A percentile compares a stretch with the other conserved stretches of the same genome.
These are phyloP conservation scores for Antennarius striatus DNA, from an alignment of 2,113 vertebrate species.

Conservation along the genomic window DNA sequence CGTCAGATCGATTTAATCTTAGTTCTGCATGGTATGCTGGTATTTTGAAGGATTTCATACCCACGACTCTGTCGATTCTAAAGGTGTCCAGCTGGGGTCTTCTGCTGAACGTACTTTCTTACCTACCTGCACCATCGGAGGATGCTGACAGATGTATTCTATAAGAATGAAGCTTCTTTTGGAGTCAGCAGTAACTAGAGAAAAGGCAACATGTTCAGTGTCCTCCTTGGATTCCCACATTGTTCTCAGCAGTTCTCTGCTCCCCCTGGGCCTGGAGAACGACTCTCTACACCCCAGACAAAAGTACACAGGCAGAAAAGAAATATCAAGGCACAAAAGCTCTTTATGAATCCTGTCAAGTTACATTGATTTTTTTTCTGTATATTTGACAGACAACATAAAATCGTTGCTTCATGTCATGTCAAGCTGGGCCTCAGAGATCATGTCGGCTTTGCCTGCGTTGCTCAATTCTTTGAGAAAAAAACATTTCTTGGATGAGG, in stretches of 20 bases:
- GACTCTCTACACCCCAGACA: slow-evolving; percentile 64
- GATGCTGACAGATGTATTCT: slow-evolving; percentile 81
- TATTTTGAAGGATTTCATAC: slow-evolving; percentile 23
- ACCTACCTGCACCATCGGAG: slow-evolving; percentile 78
- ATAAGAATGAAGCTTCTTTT: slow-evolving; percentile 76
- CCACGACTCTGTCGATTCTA: slow-evolving; percentile 27
- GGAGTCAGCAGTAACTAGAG: slow-evolving; percentile 62
- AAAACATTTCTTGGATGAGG: slow-evolving; percentile 52
- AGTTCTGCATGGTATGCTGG: slow-evolving; percentile 35
- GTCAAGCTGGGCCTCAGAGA: slow-evolving; percentile 61
- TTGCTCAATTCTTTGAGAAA: slow-evolving; percentile 35
- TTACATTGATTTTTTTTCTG: slow-evolving; percentile 65
- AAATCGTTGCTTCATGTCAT: slow-evolving; percentile 68
- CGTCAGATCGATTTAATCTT: slow-evolving; percentile 22
- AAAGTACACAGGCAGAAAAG: slow-evolving; percentile 67
- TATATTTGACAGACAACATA: slow-evolving; percentile 74
- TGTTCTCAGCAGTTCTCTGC: slow-evolving; percentile 62
- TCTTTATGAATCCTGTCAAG: slow-evolving; percentile 75
- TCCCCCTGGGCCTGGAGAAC: slow-evolving; percentile 60
- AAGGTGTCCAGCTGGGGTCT: slow-evolving; percentile 31
- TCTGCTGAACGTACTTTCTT: slow-evolving; percentile 52
- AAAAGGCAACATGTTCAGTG: slow-evolving; percentile 73
- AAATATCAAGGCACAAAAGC: slow-evolving; percentile 70
- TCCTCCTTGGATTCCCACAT: slow-evolving; percentile 74
- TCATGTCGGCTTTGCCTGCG: slow-evolving; percentile 37